These are phyloP conservation scores for Agrypnus murinus DNA, from an alignment of 2,888 invertebrate species.

Conservation along the genomic window DNA sequence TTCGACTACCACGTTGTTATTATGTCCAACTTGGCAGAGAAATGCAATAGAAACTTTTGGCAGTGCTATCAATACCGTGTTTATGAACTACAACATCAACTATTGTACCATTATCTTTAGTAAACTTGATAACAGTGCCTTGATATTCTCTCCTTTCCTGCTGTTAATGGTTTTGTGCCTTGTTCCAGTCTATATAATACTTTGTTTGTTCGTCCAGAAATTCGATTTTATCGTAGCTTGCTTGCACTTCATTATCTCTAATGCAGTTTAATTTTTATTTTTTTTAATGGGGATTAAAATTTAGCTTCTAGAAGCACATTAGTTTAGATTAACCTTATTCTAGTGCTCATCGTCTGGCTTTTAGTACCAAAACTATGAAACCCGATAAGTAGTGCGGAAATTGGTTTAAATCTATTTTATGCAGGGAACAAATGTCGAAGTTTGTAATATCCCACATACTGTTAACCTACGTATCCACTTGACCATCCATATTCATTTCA, in stretches of 20 bases:
- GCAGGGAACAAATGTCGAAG: slow-evolving; percentile 27
- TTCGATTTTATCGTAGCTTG: slow-evolving; percentile 14
- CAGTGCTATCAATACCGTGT: slow-evolving; percentile 43
- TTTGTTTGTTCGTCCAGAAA: slow-evolving; percentile 9
- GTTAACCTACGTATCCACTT: neutral
- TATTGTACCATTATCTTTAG: slow-evolving; percentile 43
- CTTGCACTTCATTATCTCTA: neutral
- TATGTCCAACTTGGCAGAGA: slow-evolving; percentile 46
- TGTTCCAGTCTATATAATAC: slow-evolving; percentile 3
- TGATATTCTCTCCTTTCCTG: slow-evolving; percentile 31
- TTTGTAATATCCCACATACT: slow-evolving; percentile 23
- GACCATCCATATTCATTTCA: slow-evolving; percentile 32
- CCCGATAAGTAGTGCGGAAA: slow-evolving; percentile 26
- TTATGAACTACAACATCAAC: slow-evolving; percentile 42
- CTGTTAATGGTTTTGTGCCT: slow-evolving; percentile 15
- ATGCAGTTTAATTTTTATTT: neutral
- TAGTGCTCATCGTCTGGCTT: too few species aligned
- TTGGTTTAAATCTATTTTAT: slow-evolving; percentile 33
- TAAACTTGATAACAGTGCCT: slow-evolving; percentile 41
- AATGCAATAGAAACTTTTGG: slow-evolving; percentile 49
- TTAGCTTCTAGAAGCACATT: slow-evolving; percentile 3
- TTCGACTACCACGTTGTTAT: slow-evolving; percentile 21
- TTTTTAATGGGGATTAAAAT: neutral
- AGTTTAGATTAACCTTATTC: slow-evolving; percentile 24
- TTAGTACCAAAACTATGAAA: neutral